A percentile compares a stretch with the other conserved stretches of the same genome.
phyloP scores from a whole-genome alignment of 2,888 invertebrate species.

The Cylloceria caligata region DNA sequence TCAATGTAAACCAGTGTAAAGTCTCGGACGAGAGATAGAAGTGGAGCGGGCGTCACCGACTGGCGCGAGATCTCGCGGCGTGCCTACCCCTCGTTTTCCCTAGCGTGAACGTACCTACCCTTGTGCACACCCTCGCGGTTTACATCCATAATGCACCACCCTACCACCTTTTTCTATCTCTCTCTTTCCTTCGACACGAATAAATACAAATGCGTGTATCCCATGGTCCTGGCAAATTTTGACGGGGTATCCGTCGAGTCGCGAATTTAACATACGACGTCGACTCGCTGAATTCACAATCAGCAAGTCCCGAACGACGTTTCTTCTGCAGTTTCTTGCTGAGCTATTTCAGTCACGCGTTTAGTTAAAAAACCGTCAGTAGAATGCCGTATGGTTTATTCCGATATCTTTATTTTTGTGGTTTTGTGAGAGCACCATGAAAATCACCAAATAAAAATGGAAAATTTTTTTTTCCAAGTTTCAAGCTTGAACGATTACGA shows the following conservation, averaged over 20 bases:
- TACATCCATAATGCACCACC: slow-evolving; percentile 64
- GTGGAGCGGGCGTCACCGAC: slow-evolving; percentile 59
- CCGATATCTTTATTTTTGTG: too few relatives aligned
- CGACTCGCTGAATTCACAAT: slow-evolving; percentile 3
- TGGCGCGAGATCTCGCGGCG: slow-evolving; percentile 65
- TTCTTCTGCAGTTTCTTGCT: not conserved
- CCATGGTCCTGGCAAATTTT: slow-evolving; percentile 10
- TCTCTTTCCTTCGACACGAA: not conserved
- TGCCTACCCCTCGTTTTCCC: slow-evolving; percentile 59
- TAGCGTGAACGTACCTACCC: slow-evolving; percentile 45
- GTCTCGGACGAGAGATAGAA: slow-evolving; percentile 68
- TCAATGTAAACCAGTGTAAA: slow-evolving; percentile 81
- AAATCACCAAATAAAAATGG: too few relatives aligned
- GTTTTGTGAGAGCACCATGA: too few relatives aligned
- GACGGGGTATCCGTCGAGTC: not conserved
- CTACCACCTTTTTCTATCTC: slow-evolving; percentile 26
- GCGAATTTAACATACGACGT: slow-evolving; percentile 18
- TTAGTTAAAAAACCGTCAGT: not conserved
- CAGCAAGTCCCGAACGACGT: not conserved
- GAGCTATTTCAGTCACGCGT: not conserved
- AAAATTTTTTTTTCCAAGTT: too few relatives aligned
- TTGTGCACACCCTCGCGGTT: slow-evolving; percentile 58
- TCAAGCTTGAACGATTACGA: too few relatives aligned
- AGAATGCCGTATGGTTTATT: not conserved
- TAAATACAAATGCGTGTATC: not conserved